phyloP scores from a whole-genome alignment of 2,888 invertebrate species.

The Leistus spinibarbis region DNA sequence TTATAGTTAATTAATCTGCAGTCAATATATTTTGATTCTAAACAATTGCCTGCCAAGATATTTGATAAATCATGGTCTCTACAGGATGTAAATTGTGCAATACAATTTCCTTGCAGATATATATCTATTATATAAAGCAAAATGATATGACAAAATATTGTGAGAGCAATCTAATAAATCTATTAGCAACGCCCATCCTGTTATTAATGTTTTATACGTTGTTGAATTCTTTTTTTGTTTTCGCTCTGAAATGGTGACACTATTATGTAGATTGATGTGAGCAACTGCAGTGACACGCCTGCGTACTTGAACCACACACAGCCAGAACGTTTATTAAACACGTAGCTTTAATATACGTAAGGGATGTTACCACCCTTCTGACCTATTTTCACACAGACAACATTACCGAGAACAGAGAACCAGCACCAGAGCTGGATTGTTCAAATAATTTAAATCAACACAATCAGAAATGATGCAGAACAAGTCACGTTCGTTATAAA shows the following conservation, averaged over 20 bases:
- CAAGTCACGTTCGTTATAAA: neutral
- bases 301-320: neutral
- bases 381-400: neutral
- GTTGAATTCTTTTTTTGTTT: neutral
- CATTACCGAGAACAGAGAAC: neutral
- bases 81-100: neutral
- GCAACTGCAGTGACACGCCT: neutral
- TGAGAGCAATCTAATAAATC: neutral
- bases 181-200: neutral
- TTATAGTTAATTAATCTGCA: no score
- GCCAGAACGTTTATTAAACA: neutral
- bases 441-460: neutral
- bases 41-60: no score
- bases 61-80: no score
- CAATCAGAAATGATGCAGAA: neutral
- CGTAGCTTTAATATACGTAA: neutral
- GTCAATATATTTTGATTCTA: no score
- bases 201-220: no score
- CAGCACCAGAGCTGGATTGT: neutral
- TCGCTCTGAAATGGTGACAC: neutral
- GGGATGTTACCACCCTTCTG: neutral
- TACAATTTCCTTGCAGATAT: neutral
- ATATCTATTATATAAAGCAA: neutral
- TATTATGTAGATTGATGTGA: neutral
- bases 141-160: neutral